These are phyloP conservation scores for Psilopsiagon aymara DNA, from an alignment of 2,113 vertebrate species.

Conservation along the genomic window DNA sequence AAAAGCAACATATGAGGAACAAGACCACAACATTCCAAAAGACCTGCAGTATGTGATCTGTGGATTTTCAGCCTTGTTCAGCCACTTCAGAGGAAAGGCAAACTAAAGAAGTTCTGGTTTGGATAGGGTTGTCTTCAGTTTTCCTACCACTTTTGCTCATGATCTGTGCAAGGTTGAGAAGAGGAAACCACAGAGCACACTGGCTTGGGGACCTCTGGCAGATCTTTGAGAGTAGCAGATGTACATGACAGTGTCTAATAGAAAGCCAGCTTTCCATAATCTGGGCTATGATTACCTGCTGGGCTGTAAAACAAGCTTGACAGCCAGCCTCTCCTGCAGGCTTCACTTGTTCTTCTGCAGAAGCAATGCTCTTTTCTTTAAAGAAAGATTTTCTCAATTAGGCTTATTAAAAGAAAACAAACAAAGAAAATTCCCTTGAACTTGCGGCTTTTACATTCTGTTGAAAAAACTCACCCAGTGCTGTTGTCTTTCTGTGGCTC, in stretches of 20 bases:
- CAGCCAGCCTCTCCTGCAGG: background rate
- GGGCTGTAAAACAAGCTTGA: background rate
- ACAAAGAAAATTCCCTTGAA: background rate
- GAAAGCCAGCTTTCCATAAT: background rate
- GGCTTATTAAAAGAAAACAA: background rate
- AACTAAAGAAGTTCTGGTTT: background rate
- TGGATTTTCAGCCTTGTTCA: background rate
- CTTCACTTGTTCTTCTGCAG: background rate
- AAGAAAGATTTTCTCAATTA: background rate
- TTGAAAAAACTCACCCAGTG: background rate
- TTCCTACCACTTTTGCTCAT: background rate
- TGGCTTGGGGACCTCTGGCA: background rate
- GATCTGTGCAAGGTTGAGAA: background rate
- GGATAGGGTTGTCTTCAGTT: background rate
- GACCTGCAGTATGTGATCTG: background rate
- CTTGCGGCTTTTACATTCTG: background rate
- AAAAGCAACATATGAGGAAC: background rate
- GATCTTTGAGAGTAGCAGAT: background rate
- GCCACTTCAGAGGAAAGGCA: background rate
- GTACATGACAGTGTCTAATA: background rate
- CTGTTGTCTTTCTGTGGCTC: background rate
- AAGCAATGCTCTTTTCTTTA: background rate
- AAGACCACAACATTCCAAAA: background rate
- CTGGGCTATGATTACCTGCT: background rate
- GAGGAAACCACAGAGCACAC: background rate